Base-by-base conservation (phyloP, 2,888 invertebrate genomes). In the Andrena hattorfiana region DNA sequence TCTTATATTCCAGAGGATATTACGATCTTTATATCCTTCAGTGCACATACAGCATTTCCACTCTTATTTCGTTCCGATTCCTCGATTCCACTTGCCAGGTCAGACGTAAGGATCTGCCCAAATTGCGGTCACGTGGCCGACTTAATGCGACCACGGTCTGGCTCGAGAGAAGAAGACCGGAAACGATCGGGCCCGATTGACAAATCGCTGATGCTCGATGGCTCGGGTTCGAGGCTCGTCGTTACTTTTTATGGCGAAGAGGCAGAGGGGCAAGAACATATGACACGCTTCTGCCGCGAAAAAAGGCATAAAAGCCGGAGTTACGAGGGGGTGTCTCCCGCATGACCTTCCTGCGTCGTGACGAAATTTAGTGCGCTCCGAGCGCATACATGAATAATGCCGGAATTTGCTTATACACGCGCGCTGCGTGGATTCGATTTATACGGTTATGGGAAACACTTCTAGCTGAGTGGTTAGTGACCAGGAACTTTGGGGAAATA, bases 361-460 rank as follows among this genome's bases (percentile, higher is more conserved):
- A 91, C 91, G 89, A 91, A 92, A 93, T 92, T 92, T 93, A 92
- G 91, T 92, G 90, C 88, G 90, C 89, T 90, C 84, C 68, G 73
- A 80, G 81, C 86, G 92, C 91, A 91, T 92, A 89, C 88, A 92
- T 92, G 92, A 91, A 92, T 92, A 92, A 92, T 86, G 87, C 88
- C 71, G 81, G 88, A 89, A 92, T 91, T 91, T 87, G 89, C 89
- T 89, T 90, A 87, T 87, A 85, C 84, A 67, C 79, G 56, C 68
- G 59, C 20, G 59, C 20, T 62, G 72, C 42, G 68, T 77, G 68
- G 70, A 63, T 69, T 77, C 86, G 81, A 77, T 73, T 64, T 81
- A 28, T 71, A 70, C 30, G 64, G 42, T 69, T 63, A 62, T 51
- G 56, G 32, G n/a, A 10, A 42, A 42, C 42, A 28, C 26, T 66